These are phyloP conservation scores for Cetoscarus ocellatus DNA, from an alignment of 2,797 vertebrate genomes.

Conservation along the genomic window DNA sequence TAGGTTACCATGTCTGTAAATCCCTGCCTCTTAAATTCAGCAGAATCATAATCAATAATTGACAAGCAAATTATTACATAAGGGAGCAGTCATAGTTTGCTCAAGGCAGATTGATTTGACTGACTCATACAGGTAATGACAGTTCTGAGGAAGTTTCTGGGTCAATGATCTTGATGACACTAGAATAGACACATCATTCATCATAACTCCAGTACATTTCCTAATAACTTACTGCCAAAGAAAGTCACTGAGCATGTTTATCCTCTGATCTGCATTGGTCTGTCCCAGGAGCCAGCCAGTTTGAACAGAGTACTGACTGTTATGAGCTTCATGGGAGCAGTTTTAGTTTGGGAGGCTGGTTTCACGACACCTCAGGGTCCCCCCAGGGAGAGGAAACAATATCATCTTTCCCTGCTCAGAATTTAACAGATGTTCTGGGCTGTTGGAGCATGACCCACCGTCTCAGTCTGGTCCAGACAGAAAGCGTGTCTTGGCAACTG, in stretches of 20 bases:
- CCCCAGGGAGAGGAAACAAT: conserved; percentile 36
- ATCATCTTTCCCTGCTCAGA: conserved; percentile 39
- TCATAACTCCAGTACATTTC: conserved; percentile 5
- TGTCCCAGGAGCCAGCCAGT: conserved; percentile 26
- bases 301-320: conserved; percentile 18
- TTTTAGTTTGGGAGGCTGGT: conserved; percentile 11
- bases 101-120: conserved; percentile 32
- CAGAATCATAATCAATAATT: background rate
- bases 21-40: background rate
- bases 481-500: conserved; percentile 11
- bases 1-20: background rate
- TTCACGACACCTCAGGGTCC: conserved; percentile 20
- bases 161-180: conserved; percentile 1
- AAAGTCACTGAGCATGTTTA: background rate
- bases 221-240: conserved; percentile 27
- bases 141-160: background rate
- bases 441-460: conserved; percentile 1
- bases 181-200: background rate
- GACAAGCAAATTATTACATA: background rate
- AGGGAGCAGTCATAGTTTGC: conserved; percentile 48
- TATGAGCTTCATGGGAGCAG: conserved; percentile 19
- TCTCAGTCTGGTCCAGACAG: conserved; percentile 8
- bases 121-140: conserved; percentile 40
- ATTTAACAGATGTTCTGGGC: conserved; percentile 45
- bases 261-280: conserved; percentile 3